Base-by-base conservation (phyloP, 2,797 vertebrate species). In the Sebastes matsubarae region DNA sequence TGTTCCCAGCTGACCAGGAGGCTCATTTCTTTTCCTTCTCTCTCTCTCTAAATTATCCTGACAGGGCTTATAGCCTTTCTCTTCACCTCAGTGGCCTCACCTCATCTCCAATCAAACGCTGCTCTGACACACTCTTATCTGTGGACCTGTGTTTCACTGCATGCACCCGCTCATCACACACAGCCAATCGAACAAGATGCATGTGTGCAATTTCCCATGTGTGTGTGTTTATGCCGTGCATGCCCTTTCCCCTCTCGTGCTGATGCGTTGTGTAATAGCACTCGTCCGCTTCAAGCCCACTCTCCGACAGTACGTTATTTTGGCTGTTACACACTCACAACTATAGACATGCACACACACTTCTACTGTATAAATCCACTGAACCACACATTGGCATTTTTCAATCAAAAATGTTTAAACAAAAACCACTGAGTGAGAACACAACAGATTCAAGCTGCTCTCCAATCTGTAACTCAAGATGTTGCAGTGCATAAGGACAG, bases 101-200 rank as follows among this genome's bases (percentile, higher is more conserved):
- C 65, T 89, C 63, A 59, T 61, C 69, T 88, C 82, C 46, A 58
- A 66, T 82, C 76, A 83, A 77, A 83, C 73, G 14, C 68, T 54
- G 46, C 79, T 76, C 46, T 59, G 80, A 84, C 72, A 64, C 55
- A 57, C 55, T 6, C 11, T n/a, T n/a, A 2, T 77, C 60, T 59
- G 58, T 36, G 42, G 69, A 57, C 9, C 27, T 16, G 68, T 68
- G 60, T 68, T 64, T 73, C 22, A 25, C 20, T 13, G 57, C 54
- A 38, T 34, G 67, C 27, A 24, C n/a, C 52, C 6, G 2, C 36
- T 75, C 50, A 32, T 68, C 29, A 61, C 63, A 72, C 38, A 61
- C 63, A 72, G 72, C 57, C 50, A 77, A 68, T 84, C 66, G 55
- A 46, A 75, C 5, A 10, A 22, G 38, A n/a, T 34, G 18, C 12